Evolutionary conservation across 1,140 invertebrate species (phyloP), one percentile per base, ranked within the genome.

Genomic region (Sitobion miscanthi): DNA sequence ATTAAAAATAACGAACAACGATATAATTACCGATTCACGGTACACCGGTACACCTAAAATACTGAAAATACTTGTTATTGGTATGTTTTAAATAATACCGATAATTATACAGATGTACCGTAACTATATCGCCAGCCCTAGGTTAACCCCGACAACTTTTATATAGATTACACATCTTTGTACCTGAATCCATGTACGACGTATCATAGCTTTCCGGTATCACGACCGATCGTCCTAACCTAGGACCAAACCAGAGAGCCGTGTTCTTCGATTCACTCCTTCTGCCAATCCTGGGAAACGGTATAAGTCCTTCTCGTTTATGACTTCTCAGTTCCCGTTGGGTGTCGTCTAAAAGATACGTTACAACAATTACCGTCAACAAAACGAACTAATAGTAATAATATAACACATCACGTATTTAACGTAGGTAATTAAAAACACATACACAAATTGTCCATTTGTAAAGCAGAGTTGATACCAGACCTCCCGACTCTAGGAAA

Each of bases 401-500:
- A 8, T 38, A 45, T 85, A 85, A 85, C 21, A 9, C 2, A 6
- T 17, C n/a, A n/a, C n/a, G n/a, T n/a, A 42, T 42, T 14, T 38
- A 35, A 35, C 7, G 21, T 42, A 42, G 42, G 42, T 42, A 23
- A 88, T 38, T 21, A 20, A 38, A 11, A 89, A 54, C 1, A 45
- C 57, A 20, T 90, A 94, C 93, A 90, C 9, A 94, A 86, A 83
- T 62, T 91, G 11, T 77, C 57, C 88, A 86, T 77, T 49, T 87
- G 42, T 45, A 52, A 85, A 83, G 47, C 45, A 25, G 82, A 45
- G 45, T 49, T 35, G 23, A 91, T 77, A 62, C 52, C 21, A 0
- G 93, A 89, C 86, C 93, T 90, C 30, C 93, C 93, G 42, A 91
- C 87, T 94, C 93, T 94, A 30, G 93, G 93, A 94, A 94, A 94